phyloP scores from a whole-genome alignment of 2,888 invertebrate species.

The Zhuqinia jingwanae region DNA sequence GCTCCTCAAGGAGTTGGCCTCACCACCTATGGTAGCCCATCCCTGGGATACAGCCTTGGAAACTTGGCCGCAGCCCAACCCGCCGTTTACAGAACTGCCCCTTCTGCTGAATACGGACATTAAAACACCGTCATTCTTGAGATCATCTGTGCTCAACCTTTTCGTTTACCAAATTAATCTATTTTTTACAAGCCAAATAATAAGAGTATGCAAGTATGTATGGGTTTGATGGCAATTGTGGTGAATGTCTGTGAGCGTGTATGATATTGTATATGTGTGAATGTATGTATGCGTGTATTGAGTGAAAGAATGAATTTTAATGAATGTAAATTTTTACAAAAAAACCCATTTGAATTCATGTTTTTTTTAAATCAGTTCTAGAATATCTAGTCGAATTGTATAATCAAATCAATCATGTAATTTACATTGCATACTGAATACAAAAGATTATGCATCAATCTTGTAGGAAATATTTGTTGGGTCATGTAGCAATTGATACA shows the following conservation, averaged over 20 bases:
- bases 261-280: background rate
- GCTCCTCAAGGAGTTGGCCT: constrained; percentile 51
- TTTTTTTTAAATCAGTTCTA: background rate
- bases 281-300: constrained; percentile 11
- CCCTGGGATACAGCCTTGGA: constrained; percentile 77
- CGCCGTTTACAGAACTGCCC: constrained; percentile 30
- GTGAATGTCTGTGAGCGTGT: background rate
- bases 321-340: constrained; percentile 3
- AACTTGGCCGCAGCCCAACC: constrained; percentile 15
- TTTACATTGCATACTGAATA: too few relatives aligned
- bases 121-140: constrained; percentile 10
- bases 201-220: background rate
- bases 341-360: background rate
- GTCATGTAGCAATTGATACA: too few relatives aligned
- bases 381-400: background rate
- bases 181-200: constrained; percentile 38
- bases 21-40: constrained; percentile 74
- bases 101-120: constrained; percentile 37
- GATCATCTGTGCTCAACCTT: constrained; percentile 22
- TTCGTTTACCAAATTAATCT: constrained; percentile 48
- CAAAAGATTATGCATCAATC: too few relatives aligned
- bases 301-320: background rate
- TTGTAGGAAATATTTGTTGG: too few relatives aligned
- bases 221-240: background rate
- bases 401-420: background rate